phyloP scores from a whole-genome alignment of 2,888 invertebrate genomes.

The Fragum sueziense region DNA sequence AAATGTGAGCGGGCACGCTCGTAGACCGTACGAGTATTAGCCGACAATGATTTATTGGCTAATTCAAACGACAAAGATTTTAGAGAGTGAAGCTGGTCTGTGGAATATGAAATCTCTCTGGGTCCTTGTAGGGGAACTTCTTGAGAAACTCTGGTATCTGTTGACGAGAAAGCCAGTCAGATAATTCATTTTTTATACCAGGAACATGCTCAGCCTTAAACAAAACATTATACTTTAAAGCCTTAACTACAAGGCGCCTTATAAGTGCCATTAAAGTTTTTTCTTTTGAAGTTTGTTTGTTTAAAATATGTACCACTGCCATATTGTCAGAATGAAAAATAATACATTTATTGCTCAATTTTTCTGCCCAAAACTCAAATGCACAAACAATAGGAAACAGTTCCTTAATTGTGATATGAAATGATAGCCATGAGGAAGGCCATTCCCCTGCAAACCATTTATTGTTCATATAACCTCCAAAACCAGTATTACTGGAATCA shows the following conservation, averaged over 20 bases:
- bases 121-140: not conserved
- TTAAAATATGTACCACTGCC: not conserved
- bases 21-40: not conserved
- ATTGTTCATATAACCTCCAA: constrained; percentile 8
- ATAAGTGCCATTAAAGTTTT: too few relatives aligned
- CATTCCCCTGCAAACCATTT: too few relatives aligned
- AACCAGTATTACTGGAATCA: not conserved
- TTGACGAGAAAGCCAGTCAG: too few relatives aligned
- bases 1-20: not conserved
- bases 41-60: not conserved
- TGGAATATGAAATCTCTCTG: not conserved
- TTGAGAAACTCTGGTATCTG: not conserved
- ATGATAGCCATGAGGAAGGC: not conserved
- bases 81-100: not conserved
- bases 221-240: not conserved
- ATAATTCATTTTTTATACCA: not conserved
- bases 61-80: not conserved
- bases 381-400: too few relatives aligned
- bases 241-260: not conserved
- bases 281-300: too few relatives aligned
- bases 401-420: not conserved
- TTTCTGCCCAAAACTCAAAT: too few relatives aligned
- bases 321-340: constrained; percentile 3
- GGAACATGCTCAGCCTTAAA: constrained; percentile 5
- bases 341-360: too few relatives aligned